Evolutionary conservation across 2,797 vertebrate genomes (phyloP), one percentile per base, ranked within the genome.

Genomic region (Dipus sagitta): DNA sequence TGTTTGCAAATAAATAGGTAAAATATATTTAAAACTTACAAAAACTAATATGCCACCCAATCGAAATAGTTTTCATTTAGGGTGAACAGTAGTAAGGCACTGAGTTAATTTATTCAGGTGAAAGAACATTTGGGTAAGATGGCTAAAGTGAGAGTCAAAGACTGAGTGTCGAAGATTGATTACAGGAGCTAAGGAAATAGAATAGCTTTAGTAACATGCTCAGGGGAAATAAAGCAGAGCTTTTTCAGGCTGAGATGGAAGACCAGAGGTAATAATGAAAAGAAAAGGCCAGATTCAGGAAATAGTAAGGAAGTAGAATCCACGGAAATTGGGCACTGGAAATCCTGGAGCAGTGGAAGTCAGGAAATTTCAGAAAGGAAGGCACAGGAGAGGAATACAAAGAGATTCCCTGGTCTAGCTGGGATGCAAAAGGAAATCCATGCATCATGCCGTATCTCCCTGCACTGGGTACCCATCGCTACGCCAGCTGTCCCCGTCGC

Each of bases 61-160:
- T 58, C 54, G 3, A 28, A 30, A 20, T 20, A 58, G 52, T 6
- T 67, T 18, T 47, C 34, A 10, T 71, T 80, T 42, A 64, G 21
- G 17, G 28, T 11, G 78, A 14, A 92, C 58, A 68, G 4, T 26
- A 74, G 76, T 24, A 10, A 42, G 20, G 20, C 28, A 67, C 32
- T 20, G 0, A 70, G 32, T 6, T 47, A 30, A 76, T 60, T 76
- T 38, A 85, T 92, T 71, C 42, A 26, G 60, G 13, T 90, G 42
- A 84, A 60, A 60, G 21, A 18, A 34, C 60, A 94, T 90, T 80
- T 90, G 13, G 12, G 47, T 52, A 95, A 60, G 23, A 47, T 70
- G n/a, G 78, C 64, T 62, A n/a, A 77, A 74, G 84, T 20, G 81
- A 96, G 6, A 30, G 67, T 30, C 78, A 34, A 82, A 64, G 74